Base-by-base conservation (phyloP, 2,113 vertebrate genomes). In the Symphodus melops region DNA sequence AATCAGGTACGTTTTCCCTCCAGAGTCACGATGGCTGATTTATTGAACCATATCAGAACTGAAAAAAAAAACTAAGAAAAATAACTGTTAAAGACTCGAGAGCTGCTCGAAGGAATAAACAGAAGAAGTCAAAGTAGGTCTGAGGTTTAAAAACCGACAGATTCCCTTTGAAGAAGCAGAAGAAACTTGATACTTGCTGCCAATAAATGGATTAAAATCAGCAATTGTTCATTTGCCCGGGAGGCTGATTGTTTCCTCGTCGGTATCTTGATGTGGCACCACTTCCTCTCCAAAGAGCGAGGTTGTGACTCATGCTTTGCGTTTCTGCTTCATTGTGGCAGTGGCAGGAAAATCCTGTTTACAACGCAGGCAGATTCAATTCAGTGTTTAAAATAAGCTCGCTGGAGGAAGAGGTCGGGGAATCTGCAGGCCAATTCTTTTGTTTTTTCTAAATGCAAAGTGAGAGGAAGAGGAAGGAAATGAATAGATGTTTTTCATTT, bases 291-390 rank as follows among this genome's bases (percentile, higher is more conserved):
- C 74, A 64, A 72, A 71, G 68, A 72, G 10, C 9, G 8, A 77
- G 58, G 28, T 61, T 79, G 56, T 82, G 76, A 83, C 68, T 79
- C 79, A 80, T 67, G 60, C 72, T 66, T 66, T 56, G 8, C 59
- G 55, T 84, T 84, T 68, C 80, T 74, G 65, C 77, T 79, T 71
- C 77, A 74, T 75, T 81, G 84, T 72, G 62, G 68, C 56, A 17
- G 25, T 23, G 46, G 9, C 56, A 20, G 36, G 9, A 56, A 53
- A 48, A 65, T 6, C 49, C 41, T 19, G 46, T 54, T 70, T 69
- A 60, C 52, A 39, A 48, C 39, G 1, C 54, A 20, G 21, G 70
- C 77, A 70, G 23, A 69, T 79, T 84, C 59, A 65, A 74, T 77
- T 74, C 61, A 75, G 16, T 60, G 61, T 63, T 78, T 78, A 72